These are phyloP conservation scores for Silurus meridionalis DNA, from an alignment of 2,113 vertebrate genomes.

Conservation along the genomic window DNA sequence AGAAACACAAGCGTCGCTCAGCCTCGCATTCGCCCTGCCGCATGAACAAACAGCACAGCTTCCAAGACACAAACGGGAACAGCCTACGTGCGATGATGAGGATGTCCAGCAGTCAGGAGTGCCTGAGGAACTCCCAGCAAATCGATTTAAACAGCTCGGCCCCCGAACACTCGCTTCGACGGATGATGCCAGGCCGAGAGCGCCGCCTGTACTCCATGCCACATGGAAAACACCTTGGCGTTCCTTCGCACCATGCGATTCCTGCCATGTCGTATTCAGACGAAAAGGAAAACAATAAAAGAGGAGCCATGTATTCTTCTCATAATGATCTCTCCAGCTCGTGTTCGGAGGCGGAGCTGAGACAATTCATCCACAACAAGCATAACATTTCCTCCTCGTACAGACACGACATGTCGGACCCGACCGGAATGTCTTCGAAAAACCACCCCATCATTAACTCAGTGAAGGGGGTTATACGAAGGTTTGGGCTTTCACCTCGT, in stretches of 20 bases:
- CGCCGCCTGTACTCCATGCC: background rate
- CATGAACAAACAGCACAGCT: background rate
- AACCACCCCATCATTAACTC: fast-evolving
- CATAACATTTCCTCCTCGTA: too few relatives aligned
- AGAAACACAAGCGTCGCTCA: background rate
- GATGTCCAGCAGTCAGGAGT: background rate
- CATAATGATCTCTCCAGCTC: background rate
- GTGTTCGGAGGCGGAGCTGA: background rate
- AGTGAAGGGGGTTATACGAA: background rate
- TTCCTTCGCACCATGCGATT: background rate
- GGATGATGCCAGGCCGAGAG: fast-evolving
- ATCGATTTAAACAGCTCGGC: background rate
- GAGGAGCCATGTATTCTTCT: background rate
- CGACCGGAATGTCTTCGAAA: background rate
- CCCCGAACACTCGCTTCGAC: background rate
- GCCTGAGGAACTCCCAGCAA: fast-evolving
- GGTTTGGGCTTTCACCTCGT: background rate
- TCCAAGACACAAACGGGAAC: background rate
- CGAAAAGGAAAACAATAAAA: background rate
- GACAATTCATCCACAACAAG: too few relatives aligned
- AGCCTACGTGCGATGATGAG: fast-evolving
- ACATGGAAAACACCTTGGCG: background rate
- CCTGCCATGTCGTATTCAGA: background rate
- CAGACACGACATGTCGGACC: too few relatives aligned
- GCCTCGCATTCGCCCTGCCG: background rate